These are phyloP conservation scores for Chaetodon trifascialis DNA, from an alignment of 2,113 vertebrate genomes.

Conservation along the genomic window DNA sequence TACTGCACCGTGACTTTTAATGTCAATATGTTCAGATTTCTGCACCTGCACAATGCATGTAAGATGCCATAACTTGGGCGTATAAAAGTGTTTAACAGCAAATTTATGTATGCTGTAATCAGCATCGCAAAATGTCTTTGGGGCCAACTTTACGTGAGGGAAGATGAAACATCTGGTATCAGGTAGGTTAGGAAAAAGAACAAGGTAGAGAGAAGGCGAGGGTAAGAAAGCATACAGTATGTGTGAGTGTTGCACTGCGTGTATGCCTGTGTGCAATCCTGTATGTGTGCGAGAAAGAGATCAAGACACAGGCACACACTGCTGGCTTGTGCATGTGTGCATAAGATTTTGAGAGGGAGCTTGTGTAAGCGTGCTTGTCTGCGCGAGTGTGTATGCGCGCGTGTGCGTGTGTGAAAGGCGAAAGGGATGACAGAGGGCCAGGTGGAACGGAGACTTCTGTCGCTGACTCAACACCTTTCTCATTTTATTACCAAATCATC, in stretches of 20 bases:
- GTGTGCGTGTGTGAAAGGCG: slow-evolving; percentile 64
- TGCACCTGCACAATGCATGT: slow-evolving; percentile 9
- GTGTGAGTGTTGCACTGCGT: slow-evolving; percentile 5
- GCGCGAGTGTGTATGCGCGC: slow-evolving; percentile 16
- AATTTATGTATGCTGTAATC: slow-evolving; percentile 70
- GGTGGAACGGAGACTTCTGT: slow-evolving; percentile 72
- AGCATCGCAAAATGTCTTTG: slow-evolving; percentile 66
- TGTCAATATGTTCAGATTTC: slow-evolving; percentile 27
- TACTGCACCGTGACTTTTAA: slow-evolving; percentile 29
- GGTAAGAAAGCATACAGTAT: slow-evolving; percentile 20
- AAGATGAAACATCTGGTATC: slow-evolving; percentile 75
- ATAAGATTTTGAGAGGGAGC: slow-evolving; percentile 24
- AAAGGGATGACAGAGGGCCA: slow-evolving; percentile 75
- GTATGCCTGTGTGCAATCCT: neutral
- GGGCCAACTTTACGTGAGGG: slow-evolving; percentile 59
- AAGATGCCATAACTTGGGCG: slow-evolving; percentile 35
- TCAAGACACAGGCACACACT: neutral
- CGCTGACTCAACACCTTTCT: slow-evolving; percentile 81
- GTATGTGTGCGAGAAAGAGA: slow-evolving; percentile 27
- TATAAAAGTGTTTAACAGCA: slow-evolving; percentile 65
- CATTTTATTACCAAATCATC: slow-evolving; percentile 87
- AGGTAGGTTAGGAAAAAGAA: slow-evolving; percentile 44
- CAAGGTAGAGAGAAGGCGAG: slow-evolving; percentile 18
- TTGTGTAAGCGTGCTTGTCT: slow-evolving; percentile 18
- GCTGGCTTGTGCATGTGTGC: neutral